Evolutionary conservation across 1,140 invertebrate genomes (phyloP).

Genomic region (Drosophila pandora): DNA sequence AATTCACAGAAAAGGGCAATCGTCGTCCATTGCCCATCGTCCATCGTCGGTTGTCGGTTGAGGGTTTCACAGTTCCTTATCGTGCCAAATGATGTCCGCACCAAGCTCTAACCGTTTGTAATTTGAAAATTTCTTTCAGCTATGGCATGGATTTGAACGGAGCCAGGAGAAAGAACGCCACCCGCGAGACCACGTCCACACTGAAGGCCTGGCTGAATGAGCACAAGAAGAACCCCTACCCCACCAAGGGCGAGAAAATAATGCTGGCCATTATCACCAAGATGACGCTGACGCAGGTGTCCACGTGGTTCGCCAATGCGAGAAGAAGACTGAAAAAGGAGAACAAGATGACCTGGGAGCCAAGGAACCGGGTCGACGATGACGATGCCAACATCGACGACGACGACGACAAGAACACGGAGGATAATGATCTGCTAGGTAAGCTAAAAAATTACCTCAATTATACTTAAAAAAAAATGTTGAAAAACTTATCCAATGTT

Average conservation of each 20-base stretch:
- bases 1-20: conserved; percentile 29
- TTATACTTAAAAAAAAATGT: background rate
- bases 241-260: conserved; percentile 99
- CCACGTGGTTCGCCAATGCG: conserved; percentile 99
- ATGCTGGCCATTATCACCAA: conserved; percentile 99
- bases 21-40: background rate
- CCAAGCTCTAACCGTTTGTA: conserved; percentile 5
- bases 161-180: conserved; percentile 97
- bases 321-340: conserved; percentile 98
- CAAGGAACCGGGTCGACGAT: conserved; percentile 93
- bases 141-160: conserved; percentile 96
- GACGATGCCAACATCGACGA: conserved; percentile 95
- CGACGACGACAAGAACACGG: conserved; percentile 90
- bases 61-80: conserved; percentile 14
- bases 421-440: conserved; percentile 92
- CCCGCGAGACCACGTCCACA: conserved; percentile 97
- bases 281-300: conserved; percentile 99
- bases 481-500: too few relatives aligned
- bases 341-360: conserved; percentile 99
- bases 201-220: conserved; percentile 99
- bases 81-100: conserved; percentile 10
- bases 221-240: conserved; percentile 99
- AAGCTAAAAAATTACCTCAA: conserved; percentile 61
- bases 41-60: background rate
- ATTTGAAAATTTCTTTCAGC: conserved; percentile 85